A percentile compares a stretch with the other conserved stretches of the same genome.
These are phyloP conservation scores for Grammomys dolichurus DNA, from an alignment of 2,113 vertebrate species.

Conservation along the genomic window DNA sequence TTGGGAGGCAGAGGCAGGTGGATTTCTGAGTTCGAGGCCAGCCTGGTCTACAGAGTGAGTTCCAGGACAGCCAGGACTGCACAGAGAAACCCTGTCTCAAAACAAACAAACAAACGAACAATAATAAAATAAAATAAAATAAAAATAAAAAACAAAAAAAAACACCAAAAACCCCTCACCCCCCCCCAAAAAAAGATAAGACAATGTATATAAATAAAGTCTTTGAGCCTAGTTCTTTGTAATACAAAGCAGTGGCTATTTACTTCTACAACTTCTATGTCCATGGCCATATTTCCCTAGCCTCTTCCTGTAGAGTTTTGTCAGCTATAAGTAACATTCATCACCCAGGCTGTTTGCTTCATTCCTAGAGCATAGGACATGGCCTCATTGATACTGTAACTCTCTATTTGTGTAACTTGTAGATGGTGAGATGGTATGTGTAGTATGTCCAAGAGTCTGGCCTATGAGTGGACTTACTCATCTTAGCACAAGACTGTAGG, in stretches of 20 bases:
- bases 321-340: background rate
- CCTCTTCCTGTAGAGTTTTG: constrained; percentile 21
- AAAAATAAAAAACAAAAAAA: no score
- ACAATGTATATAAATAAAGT: background rate
- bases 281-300: constrained; percentile 9
- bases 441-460: background rate
- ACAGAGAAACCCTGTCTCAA: no score
- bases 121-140: no score
- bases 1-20: no score
- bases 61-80: no score
- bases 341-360: background rate
- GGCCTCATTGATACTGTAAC: background rate
- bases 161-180: no score
- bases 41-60: no score
- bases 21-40: no score
- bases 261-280: background rate
- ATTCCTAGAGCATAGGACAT: constrained; percentile 2
- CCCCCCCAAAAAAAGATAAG: background rate
- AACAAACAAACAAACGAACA: no score
- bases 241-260: constrained; percentile 24
- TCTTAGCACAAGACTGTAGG: background rate
- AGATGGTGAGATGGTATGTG: background rate
- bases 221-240: background rate
- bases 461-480: background rate
- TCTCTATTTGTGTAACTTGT: background rate